Evolutionary conservation across 1,140 invertebrate genomes (phyloP).

Genomic region (Subanguina moxae): DNA sequence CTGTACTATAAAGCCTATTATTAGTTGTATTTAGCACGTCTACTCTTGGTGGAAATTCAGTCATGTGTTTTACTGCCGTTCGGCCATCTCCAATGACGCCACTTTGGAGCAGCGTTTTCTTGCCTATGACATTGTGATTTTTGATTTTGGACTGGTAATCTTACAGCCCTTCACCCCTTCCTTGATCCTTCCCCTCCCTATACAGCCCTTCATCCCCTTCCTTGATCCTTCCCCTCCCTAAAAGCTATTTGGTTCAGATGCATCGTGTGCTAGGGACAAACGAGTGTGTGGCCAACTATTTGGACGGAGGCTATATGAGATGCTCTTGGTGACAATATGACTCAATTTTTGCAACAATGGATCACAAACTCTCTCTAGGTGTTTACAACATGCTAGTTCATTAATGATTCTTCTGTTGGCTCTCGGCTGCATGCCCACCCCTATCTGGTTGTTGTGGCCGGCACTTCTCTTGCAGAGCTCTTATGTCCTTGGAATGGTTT

Average conservation of each 20-base stretch:
- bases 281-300: conserved; percentile 55
- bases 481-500: conserved; percentile 48
- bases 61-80: conserved; percentile 49
- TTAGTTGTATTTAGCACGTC: conserved; percentile 45
- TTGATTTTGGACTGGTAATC: conserved; percentile 56
- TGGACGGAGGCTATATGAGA: conserved; percentile 56
- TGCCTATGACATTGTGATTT: conserved; percentile 55
- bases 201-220: too few species aligned
- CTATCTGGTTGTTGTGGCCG: conserved; percentile 53
- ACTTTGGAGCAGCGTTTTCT: conserved; percentile 37
- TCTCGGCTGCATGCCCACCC: conserved; percentile 38
- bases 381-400: conserved; percentile 44
- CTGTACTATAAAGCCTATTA: not conserved
- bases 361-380: conserved; percentile 13
- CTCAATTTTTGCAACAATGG: not conserved
- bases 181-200: too few species aligned
- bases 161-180: too few species aligned
- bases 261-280: conserved; percentile 49
- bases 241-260: too few species aligned
- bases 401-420: conserved; percentile 34
- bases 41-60: conserved; percentile 41
- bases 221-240: too few species aligned
- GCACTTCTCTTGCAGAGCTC: conserved; percentile 56
- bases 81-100: conserved; percentile 38
- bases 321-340: conserved; percentile 25